Percentiles rank a stretch among this genome's conserved stretches.
Evolutionary conservation across 2,797 vertebrate species (phyloP).

Genomic region (Eulemur rubriventer): DNA sequence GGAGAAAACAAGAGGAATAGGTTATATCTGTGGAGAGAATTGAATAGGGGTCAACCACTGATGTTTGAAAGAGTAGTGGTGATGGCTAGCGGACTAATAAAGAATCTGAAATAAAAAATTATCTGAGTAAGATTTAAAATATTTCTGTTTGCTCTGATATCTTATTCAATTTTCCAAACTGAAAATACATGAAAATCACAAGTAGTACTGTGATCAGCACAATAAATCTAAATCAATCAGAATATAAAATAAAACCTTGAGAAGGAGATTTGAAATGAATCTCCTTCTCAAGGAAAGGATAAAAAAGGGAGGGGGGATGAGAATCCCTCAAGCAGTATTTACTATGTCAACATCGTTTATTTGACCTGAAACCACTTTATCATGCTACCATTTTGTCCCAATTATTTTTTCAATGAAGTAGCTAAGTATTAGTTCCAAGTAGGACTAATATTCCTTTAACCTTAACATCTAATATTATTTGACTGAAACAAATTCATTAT

Average conservation of each 20-base stretch:
- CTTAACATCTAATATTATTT: constrained; percentile 62
- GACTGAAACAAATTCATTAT: constrained; percentile 51
- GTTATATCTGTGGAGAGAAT: background rate
- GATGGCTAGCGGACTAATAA: background rate
- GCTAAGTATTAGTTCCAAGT: constrained; percentile 61
- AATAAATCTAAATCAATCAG: constrained; percentile 43
- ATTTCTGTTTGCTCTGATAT: constrained; percentile 67
- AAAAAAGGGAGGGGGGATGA: background rate
- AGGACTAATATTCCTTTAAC: constrained; percentile 69
- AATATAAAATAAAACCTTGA: constrained; percentile 39
- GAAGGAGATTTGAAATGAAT: constrained; percentile 74
- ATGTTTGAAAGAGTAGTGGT: background rate
- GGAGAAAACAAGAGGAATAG: background rate
- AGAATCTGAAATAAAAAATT: background rate
- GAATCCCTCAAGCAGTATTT: constrained; percentile 43
- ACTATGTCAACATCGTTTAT: constrained; percentile 63
- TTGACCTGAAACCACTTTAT: constrained; percentile 73
- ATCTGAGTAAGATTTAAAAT: constrained; percentile 56
- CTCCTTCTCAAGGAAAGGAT: constrained; percentile 13
- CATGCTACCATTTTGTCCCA: constrained; percentile 65
- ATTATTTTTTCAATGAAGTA: constrained; percentile 79
- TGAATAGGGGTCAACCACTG: background rate
- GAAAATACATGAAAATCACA: constrained; percentile 75
- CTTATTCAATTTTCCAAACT: constrained; percentile 69
- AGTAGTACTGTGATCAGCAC: constrained; percentile 39